Base-by-base conservation (phyloP, 2,888 invertebrate genomes). In the Hyalella azteca region DNA sequence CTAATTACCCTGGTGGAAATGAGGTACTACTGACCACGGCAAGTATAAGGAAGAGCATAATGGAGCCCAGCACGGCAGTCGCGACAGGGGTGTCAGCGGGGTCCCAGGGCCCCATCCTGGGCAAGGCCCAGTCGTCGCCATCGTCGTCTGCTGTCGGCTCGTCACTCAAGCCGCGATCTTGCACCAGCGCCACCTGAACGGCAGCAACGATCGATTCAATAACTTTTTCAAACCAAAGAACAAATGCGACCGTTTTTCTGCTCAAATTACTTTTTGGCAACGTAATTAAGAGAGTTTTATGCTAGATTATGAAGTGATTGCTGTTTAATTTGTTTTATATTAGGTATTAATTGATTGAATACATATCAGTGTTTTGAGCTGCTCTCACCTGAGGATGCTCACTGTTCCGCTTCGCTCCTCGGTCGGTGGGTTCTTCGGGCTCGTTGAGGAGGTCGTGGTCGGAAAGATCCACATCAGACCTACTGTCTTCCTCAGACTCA, bases 41-140 rank as follows among this genome's bases (percentile, higher is more conserved):
- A 29, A 81, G 78, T 26, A 83, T 81, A 40, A 83, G 78, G 78
- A 81, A 79, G 22, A 81, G 81, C 82, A 83, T 83, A 41, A 83
- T 50, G 49, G 82, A 81, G 36, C 82, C 81, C 11, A 83, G 66
- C 40, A 79, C 78, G 26, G 78, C 81, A 29, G 82, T 83, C 9
- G 82, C 77, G 19, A 59, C 50, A 11, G 41, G 78, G 15, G 40
- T 78, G 36, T 59, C 59, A 13, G 50, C 54, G 19, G 60, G 59
- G 50, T 59, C 78, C 78, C 54, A 59, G 13, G 66, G 66, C 22
- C 45, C 75, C 75, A 75, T 41, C 45, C 45, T 75, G 13, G 75
- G 75, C 26, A 75, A 45, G 1, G 45, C 40, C 75, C 75, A 75
- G 29, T 54, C 50, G 40, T 59, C 77, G 26, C 22, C 15, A 26